Evolutionary conservation across 2,888 invertebrate species (phyloP).

Genomic region (Clitarchus hookeri): DNA sequence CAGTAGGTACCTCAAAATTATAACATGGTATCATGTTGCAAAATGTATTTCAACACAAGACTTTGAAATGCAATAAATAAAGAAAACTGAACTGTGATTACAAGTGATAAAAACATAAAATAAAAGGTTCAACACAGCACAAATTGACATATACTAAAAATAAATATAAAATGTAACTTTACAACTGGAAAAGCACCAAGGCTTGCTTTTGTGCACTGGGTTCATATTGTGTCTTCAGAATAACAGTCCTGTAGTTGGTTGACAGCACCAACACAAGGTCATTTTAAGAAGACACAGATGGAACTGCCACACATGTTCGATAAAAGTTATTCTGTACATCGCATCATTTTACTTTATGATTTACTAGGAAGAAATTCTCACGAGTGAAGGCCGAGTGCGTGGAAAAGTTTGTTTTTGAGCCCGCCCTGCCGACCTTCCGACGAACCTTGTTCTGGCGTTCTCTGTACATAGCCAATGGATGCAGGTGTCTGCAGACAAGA

Average conservation of each 20-base stretch:
- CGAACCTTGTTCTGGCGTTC: slow-evolving; percentile 45
- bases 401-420: slow-evolving; percentile 84
- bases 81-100: not conserved
- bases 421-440: slow-evolving; percentile 68
- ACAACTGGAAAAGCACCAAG: not conserved
- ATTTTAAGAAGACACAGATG: not conserved
- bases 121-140: not conserved
- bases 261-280: not conserved
- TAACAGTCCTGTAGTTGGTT: not conserved
- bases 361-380: slow-evolving; percentile 31
- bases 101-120: not conserved
- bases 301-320: not conserved
- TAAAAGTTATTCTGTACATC: not conserved
- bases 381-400: slow-evolving; percentile 72
- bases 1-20: not conserved
- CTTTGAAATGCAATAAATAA: not conserved
- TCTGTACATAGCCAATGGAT: slow-evolving; percentile 50
- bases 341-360: not conserved
- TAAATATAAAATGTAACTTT: not conserved
- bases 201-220: not conserved
- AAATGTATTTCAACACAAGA: not conserved
- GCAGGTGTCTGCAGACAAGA: slow-evolving; percentile 48
- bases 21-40: not conserved
- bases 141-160: not conserved
- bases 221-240: not conserved